These are phyloP conservation scores for Latrodectus elegans DNA, from an alignment of 2,888 invertebrate genomes.

Conservation along the genomic window DNA sequence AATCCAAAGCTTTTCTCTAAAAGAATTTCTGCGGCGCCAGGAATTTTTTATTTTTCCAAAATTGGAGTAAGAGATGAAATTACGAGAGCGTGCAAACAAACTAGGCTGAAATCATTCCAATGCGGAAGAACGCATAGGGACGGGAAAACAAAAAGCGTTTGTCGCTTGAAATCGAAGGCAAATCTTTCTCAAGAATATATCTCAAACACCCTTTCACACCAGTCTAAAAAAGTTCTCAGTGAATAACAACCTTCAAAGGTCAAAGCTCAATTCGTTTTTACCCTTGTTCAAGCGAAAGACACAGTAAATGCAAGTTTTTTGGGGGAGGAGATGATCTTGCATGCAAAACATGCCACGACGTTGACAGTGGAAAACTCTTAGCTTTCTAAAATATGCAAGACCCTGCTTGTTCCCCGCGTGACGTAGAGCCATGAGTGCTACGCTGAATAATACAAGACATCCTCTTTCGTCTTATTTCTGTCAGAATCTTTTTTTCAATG, in stretches of 20 bases:
- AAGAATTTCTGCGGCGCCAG: not conserved
- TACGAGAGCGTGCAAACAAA: not conserved
- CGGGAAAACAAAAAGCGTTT: not conserved
- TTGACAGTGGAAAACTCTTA: constrained; percentile 69
- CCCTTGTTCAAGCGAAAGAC: constrained; percentile 47
- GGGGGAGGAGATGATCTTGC: constrained; percentile 40
- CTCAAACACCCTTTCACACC: constrained; percentile 9
- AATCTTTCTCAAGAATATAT: constrained; percentile 39
- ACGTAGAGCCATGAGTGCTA: constrained; percentile 22
- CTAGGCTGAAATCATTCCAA: not conserved
- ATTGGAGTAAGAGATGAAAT: constrained; percentile 1
- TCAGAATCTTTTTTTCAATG: constrained; percentile 58
- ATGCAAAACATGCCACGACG: constrained; percentile 67
- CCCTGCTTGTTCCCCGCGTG: constrained; percentile 32
- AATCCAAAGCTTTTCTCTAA: not conserved
- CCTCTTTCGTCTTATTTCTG: constrained; percentile 60
- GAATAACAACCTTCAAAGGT: constrained; percentile 61
- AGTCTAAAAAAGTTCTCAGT: not conserved
- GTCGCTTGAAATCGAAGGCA: not conserved
- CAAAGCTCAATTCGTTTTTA: constrained; percentile 68
- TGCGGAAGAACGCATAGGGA: not conserved
- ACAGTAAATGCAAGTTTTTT: constrained; percentile 51
- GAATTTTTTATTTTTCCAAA: not conserved
- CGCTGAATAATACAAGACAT: constrained; percentile 68
- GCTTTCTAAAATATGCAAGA: constrained; percentile 68